Evolutionary conservation across 2,797 vertebrate genomes (phyloP).

Genomic region (Cyprinodon diabolis): DNA sequence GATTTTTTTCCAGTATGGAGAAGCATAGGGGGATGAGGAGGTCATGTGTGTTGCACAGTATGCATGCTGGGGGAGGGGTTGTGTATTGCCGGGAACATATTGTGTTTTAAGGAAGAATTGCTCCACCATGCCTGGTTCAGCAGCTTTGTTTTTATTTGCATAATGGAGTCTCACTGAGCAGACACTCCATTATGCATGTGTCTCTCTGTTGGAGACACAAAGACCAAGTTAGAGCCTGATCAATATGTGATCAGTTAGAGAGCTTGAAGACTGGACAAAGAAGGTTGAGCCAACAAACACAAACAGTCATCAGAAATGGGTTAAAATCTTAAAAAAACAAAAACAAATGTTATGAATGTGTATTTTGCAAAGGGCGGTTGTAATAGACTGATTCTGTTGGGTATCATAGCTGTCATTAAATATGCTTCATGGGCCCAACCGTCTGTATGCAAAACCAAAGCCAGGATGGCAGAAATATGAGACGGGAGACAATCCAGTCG

Average conservation of each 20-base stretch:
- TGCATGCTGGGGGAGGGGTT: conserved; percentile 39
- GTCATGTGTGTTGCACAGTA: conserved; percentile 33
- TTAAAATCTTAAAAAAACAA: background rate
- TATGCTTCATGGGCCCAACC: conserved; percentile 46
- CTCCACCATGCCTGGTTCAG: conserved; percentile 25
- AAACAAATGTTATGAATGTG: background rate
- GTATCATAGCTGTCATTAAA: conserved; percentile 52
- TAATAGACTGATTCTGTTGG: conserved; percentile 15
- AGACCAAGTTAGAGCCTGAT: conserved; percentile 41
- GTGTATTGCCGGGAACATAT: conserved; percentile 4
- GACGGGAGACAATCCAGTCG: conserved; percentile 28
- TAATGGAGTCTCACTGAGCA: conserved; percentile 3
- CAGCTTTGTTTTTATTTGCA: conserved; percentile 29
- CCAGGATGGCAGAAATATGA: conserved; percentile 68
- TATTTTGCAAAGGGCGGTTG: background rate
- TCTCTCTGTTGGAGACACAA: conserved; percentile 3
- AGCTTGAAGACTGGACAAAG: conserved; percentile 31
- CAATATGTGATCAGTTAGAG: conserved; percentile 60
- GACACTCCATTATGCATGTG: conserved; percentile 37
- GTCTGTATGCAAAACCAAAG: conserved; percentile 42
- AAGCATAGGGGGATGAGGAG: conserved; percentile 4
- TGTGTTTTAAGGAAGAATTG: conserved; percentile 24
- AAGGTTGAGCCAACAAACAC: conserved; percentile 15
- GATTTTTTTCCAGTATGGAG: background rate
- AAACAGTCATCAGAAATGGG: conserved; percentile 9